phyloP scores from a whole-genome alignment of 2,888 invertebrate species.

The Eumacrocentrus americanus region DNA sequence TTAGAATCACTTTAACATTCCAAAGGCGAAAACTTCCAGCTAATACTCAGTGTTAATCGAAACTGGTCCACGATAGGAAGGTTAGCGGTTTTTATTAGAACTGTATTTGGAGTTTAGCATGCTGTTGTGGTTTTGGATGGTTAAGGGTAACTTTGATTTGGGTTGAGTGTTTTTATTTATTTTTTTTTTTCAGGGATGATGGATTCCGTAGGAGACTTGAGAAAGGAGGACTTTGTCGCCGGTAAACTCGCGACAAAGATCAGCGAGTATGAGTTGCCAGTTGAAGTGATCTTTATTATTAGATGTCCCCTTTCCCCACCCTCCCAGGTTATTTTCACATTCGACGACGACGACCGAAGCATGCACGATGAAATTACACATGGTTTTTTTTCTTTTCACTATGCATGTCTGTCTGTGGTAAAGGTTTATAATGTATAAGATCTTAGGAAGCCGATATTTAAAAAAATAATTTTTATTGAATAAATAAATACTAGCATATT shows the following conservation, averaged over 20 bases:
- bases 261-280: conserved; percentile 25
- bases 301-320: conserved; percentile 47
- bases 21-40: no score
- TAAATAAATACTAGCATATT: no score
- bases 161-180: not conserved
- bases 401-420: no score
- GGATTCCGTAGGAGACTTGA: not conserved
- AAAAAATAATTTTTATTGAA: no score
- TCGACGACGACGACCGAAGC: conserved; percentile 28
- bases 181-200: not conserved
- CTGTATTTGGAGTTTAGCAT: not conserved
- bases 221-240: conserved; percentile 2
- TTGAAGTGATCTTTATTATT: conserved; percentile 51
- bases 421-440: no score
- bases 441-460: no score
- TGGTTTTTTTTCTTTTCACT: no score
- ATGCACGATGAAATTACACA: no score
- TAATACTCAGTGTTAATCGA: no score
- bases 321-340: conserved; percentile 58
- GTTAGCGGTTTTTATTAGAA: no score
- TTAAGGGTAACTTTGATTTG: not conserved
- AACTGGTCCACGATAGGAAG: no score
- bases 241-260: conserved; percentile 49
- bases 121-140: not conserved
- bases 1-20: conserved; percentile 18